Evolutionary conservation across 2,113 vertebrate species (phyloP).

Genomic region (Cyphomyrus discorhynchus): DNA sequence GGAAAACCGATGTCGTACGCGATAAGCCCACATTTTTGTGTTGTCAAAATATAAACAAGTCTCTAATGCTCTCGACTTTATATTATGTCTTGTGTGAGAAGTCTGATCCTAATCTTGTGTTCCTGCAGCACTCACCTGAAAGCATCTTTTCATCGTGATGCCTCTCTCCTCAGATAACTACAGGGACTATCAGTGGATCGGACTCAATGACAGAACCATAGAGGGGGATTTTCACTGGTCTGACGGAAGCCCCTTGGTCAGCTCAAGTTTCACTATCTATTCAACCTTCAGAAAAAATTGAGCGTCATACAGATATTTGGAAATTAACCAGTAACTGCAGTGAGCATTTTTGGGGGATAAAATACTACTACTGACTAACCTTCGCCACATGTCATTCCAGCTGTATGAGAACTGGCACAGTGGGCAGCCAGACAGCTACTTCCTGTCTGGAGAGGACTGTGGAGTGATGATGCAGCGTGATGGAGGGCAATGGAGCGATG

Average conservation of each 20-base stretch:
- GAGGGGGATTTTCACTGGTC: slow-evolving; percentile 94
- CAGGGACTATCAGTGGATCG: slow-evolving; percentile 88
- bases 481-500: slow-evolving; percentile 83
- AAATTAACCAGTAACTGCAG: background rate
- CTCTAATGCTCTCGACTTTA: slow-evolving; percentile 18
- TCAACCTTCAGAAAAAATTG: background rate
- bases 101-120: slow-evolving; percentile 41
- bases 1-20: background rate
- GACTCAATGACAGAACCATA: slow-evolving; percentile 84
- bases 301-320: background rate
- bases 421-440: slow-evolving; percentile 93
- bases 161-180: slow-evolving; percentile 63
- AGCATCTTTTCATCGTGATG: background rate
- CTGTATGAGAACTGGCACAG: slow-evolving; percentile 89
- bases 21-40: background rate
- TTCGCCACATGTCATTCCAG: slow-evolving; percentile 43
- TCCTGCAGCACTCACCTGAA: slow-evolving; percentile 10
- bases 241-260: slow-evolving; percentile 83
- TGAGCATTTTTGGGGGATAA: background rate
- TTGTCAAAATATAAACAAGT: background rate
- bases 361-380: background rate
- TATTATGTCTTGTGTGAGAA: slow-evolving; percentile 41
- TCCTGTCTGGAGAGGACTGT: slow-evolving; percentile 90
- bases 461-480: slow-evolving; percentile 91
- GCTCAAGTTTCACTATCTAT: slow-evolving; percentile 23